A percentile compares a stretch with the other conserved stretches of the same genome.
These are phyloP conservation scores for Andinoacara biseriatus DNA, from an alignment of 2,113 vertebrate genomes.

Conservation along the genomic window DNA sequence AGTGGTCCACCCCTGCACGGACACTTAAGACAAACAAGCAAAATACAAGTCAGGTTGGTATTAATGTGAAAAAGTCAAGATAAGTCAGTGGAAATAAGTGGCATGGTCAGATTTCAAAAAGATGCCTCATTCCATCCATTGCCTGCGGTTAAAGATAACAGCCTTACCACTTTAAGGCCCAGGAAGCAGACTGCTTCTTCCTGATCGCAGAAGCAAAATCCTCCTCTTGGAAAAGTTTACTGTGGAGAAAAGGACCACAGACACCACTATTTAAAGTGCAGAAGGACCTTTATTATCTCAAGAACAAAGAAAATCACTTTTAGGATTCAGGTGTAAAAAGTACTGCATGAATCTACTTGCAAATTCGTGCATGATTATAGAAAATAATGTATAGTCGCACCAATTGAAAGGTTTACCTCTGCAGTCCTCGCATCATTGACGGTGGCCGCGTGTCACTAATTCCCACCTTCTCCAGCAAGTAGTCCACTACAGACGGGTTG, in stretches of 20 bases:
- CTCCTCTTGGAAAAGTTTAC: slow-evolving; percentile 90
- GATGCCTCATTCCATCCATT: not conserved
- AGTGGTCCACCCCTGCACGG: slow-evolving; percentile 93
- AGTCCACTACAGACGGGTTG: slow-evolving; percentile 95
- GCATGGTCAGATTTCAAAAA: not conserved
- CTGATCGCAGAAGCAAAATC: slow-evolving; percentile 92
- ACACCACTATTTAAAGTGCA: not conserved
- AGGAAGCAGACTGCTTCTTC: slow-evolving; percentile 94
- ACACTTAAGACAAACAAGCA: slow-evolving; percentile 80
- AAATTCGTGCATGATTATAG: not conserved
- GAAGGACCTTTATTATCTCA: not conserved
- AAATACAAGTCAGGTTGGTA: not conserved
- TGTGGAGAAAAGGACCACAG: slow-evolving; percentile 59
- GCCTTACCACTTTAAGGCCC: slow-evolving; percentile 94
- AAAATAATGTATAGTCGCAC: not conserved
- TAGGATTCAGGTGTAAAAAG: not conserved
- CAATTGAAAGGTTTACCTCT: slow-evolving; percentile 83
- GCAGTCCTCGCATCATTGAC: slow-evolving; percentile 94
- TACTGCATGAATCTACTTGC: not conserved
- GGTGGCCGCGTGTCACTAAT: slow-evolving; percentile 91
- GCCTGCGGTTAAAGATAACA: not conserved
- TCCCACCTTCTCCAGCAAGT: slow-evolving; percentile 89
- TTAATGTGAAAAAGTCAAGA: not conserved
- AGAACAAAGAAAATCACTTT: not conserved
- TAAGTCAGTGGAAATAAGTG: not conserved